A percentile compares a stretch with the other conserved stretches of the same genome.
phyloP scores from a whole-genome alignment of 2,888 invertebrate genomes.

The Euclidia mi region DNA sequence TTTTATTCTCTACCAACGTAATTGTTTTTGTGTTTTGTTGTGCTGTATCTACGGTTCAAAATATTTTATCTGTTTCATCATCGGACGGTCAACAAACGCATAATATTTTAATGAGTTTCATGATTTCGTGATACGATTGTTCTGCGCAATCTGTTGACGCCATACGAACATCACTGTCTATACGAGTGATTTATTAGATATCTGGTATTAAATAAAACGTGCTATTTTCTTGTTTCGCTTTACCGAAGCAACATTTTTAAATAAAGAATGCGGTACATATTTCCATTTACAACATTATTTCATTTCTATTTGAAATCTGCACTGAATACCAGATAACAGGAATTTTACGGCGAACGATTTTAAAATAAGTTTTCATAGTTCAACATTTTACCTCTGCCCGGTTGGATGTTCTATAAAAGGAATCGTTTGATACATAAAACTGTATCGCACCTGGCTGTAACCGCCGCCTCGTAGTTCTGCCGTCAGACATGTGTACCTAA shows the following conservation, averaged over 20 bases:
- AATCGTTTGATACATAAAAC: conserved; percentile 64
- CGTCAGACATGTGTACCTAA: conserved; percentile 51
- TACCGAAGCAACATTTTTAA: not conserved
- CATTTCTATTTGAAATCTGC: conserved; percentile 41
- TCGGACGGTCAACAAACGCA: too few species aligned
- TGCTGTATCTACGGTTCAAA: conserved; percentile 45
- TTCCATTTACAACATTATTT: conserved; percentile 28
- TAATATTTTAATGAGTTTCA: too few species aligned
- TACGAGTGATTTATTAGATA: too few species aligned
- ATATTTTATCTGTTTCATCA: conserved; percentile 27
- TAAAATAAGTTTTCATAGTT: conserved; percentile 54
- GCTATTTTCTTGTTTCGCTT: not conserved
- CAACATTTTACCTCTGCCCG: conserved; percentile 43
- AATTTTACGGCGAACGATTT: conserved; percentile 46
- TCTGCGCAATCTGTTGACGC: too few species aligned
- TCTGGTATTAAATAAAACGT: not conserved
- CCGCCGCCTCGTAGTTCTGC: conserved; percentile 37
- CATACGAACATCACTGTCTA: too few species aligned
- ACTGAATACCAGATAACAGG: conserved; percentile 26
- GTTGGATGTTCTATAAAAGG: conserved; percentile 38
- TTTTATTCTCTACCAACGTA: conserved; percentile 51
- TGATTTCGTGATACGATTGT: too few species aligned
- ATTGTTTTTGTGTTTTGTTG: conserved; percentile 49
- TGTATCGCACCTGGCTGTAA: conserved; percentile 68
- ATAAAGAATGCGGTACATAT: not conserved